Conservation (phyloP, 2,113 vertebrate genomes). For the Channa argus region DNA sequence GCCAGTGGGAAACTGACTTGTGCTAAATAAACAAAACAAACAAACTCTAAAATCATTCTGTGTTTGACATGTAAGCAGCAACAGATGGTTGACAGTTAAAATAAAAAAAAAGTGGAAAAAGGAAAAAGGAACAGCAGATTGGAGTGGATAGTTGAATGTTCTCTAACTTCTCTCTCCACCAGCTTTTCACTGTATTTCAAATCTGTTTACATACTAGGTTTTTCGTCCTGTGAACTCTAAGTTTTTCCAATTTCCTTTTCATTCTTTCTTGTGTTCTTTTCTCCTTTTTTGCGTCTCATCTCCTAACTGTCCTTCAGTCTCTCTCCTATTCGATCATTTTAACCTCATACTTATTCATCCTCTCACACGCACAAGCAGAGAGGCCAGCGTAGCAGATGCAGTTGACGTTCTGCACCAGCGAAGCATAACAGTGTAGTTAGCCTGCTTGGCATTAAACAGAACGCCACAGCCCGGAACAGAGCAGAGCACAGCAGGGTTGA, state of each 20-base stretch:
- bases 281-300: not conserved
- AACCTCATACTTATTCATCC: conserved; percentile 44
- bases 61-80: conserved; percentile 15
- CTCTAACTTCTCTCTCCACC: conserved; percentile 14
- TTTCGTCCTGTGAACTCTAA: not conserved
- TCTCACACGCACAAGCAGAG: conserved; percentile 34
- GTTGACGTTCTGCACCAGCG: conserved; percentile 74
- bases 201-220: not conserved
- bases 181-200: conserved; percentile 15
- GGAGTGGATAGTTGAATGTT: conserved; percentile 21
- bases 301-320: not conserved
- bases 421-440: conserved; percentile 76
- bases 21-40: too few species aligned
- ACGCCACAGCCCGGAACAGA: conserved; percentile 58
- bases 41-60: not conserved
- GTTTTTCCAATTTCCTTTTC: not conserved
- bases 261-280: not conserved
- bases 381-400: conserved; percentile 68
- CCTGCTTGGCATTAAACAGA: conserved; percentile 75
- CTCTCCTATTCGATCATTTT: conserved; percentile 25
- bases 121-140: conserved; percentile 7
- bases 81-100: conserved; percentile 38
- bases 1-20: not conserved
- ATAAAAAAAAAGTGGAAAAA: conserved; percentile 2
- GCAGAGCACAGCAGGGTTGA: conserved; percentile 56